Evolutionary conservation across 2,888 invertebrate species (phyloP), one percentile per base, ranked within the genome.

Genomic region (Ophioninae sp.): DNA sequence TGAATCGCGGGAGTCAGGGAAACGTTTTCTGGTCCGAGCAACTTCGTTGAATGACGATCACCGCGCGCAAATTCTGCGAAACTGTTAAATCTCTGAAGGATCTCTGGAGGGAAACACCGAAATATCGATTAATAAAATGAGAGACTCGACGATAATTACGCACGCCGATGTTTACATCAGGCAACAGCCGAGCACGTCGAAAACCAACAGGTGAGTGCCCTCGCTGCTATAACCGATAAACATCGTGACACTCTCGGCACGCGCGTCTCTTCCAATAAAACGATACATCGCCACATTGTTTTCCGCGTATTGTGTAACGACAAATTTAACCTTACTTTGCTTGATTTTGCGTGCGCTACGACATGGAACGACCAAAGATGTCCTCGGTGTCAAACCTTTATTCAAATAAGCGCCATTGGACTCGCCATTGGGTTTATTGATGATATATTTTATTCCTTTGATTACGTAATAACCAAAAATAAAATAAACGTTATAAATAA

Each of bases 91-190:
- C 10, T 8, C 44, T 20, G 1, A 21, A 44, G 7, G 41, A 56
- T 21, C 37, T 41, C 67, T 68, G 41, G 50, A 20, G 23, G 30
- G n/a, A n/a, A n/a, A n/a, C n/a, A n/a, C n/a, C 64, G 62, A 21
- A 21, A 37, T 67, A 76, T 72, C 65, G 56, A 73, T 62, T 67
- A 68, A 69, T 68, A 87, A 83, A 61, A 91, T 91, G 91, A 89
- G 87, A 81, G 89, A 91, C 84, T 88, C 90, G 39, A 91, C 88
- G 62, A 88, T 91, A 62, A 87, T 87, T 82, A 91, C 89, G 30
- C 89, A 87, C 75, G 91, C 91, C 59, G 91, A 91, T 86, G 91
- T 91, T 76, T 91, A 91, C 85, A 84, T 85, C 73, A 88, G 86
- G 68, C 88, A 88, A 68, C 86, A 87, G 13, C 88, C 90, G 44